Base-by-base conservation (phyloP, 1,140 invertebrate genomes). In the Tetraneura akinire region DNA sequence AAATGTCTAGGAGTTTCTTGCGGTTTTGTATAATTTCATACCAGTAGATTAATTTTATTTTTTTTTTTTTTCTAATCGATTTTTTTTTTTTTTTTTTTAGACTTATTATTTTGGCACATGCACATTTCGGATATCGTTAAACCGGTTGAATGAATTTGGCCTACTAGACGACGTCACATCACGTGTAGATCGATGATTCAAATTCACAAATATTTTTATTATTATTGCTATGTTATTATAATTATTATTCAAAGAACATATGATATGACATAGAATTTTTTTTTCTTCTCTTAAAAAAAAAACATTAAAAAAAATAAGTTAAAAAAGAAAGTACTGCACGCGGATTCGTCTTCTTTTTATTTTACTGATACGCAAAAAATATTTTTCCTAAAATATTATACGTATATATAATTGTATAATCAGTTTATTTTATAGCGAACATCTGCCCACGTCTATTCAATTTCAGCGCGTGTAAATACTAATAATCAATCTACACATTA, bases 81-180 rank as follows among this genome's bases (percentile, higher is more conserved):
- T 66, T 66, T 23, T n/a, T 10, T 42, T 21, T 57, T 57, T 55
- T 60, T 62, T 62, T 18, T 62, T 47, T 3, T 73, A 32, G 29
- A 66, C 37, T 4, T 21, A 42, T 8, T 53, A 37, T 21, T 32
- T n/a, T 57, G n/a, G 32, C 42, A 32, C 23, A 76, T 6, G 37
- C 21, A 5, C 71, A 74, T 51, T n/a, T 4, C 18, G 32, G 18
- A 76, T n/a, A 26, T 26, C 10, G 66, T 5, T 26, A 55, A 76
- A 76, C 73, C 73, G 32, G 73, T 74, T 74, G 18, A 51, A 55
- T 37, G 49, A 1, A 76, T 57, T 55, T 45, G 53, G 49, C 51
- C n/a, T 42, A 55, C 16, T 76, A 60, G 32, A 57, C 11, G 3
- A 37, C 32, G 32, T 47, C 37, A 68, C 66, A 37, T 37, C 32